Evolutionary conservation across 1,140 invertebrate species (phyloP), one percentile per base, ranked within the genome.

Genomic region (Portunus trituberculatus): DNA sequence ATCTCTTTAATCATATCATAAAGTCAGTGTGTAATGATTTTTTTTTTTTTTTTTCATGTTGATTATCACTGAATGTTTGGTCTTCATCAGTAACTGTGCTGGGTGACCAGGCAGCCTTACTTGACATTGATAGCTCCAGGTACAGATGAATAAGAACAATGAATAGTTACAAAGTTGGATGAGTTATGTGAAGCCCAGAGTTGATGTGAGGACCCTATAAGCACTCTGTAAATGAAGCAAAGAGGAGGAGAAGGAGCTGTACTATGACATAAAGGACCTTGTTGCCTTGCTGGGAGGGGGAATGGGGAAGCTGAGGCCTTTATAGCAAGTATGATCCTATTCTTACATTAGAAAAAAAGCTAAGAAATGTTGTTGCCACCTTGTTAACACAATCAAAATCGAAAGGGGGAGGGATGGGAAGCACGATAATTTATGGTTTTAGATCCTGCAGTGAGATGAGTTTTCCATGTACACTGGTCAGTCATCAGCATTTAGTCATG

Each of bases 281-380:
- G 67, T 76, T 76, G 67, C 67, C 67, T 76, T 76, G 67, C 67
- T 76, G 67, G 67, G 67, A n/a, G 67, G 67, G 67, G 67, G 67
- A 20, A 20, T n/a, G 67, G 67, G 67, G 16, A n/a, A 76, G 67
- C 67, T 59, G 67, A 76, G 67, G 67, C 67, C 67, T 76, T 76
- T n/a, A 76, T 76, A 76, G 67, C 67, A n/a, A n/a, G 67, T 76
- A 76, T 76, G 67, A 76, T 76, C n/a, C 1, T 76, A n/a, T n/a
- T 76, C 25, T 76, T 76, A 25, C n/a, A 7, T n/a, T 76, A n/a
- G 25, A 76, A n/a, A 12, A 76, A 76, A 76, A 76, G 8, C 52
- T 59, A 59, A 59, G 67, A n/a, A 76, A 76, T 76, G 67, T n/a
- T n/a, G 20, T 20, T 25, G 20, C n/a, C 67, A 76, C 20, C n/a